Conservation (phyloP, 2,113 vertebrate genomes). For the Albula glossodonta region DNA sequence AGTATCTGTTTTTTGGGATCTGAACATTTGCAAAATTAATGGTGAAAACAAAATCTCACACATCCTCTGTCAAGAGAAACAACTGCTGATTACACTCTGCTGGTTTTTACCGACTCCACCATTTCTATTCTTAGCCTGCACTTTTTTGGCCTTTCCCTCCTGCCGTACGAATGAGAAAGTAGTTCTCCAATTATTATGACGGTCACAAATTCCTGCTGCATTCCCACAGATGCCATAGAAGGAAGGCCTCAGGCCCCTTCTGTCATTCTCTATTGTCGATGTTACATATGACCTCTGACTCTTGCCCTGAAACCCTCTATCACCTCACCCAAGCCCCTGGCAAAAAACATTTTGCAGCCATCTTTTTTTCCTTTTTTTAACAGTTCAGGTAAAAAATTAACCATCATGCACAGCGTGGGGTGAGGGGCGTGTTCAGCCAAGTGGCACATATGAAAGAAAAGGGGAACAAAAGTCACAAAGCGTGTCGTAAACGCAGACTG, state of each 20-base stretch:
- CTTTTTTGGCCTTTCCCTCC: not conserved
- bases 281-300: conserved; percentile 25
- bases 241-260: not conserved
- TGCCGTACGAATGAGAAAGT: not conserved
- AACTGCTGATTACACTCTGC: too few relatives aligned
- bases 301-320: conserved; percentile 30
- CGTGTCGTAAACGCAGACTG: conserved; percentile 8
- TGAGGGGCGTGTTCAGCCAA: not conserved
- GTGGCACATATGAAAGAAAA: not conserved
- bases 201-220: not conserved
- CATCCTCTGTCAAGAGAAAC: too few relatives aligned
- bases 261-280: not conserved
- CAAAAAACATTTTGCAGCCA: conserved; percentile 40
- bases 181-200: not conserved
- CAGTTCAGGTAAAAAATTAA: conserved; percentile 60
- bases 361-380: conserved; percentile 54
- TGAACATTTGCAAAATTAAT: too few relatives aligned
- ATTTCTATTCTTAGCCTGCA: not conserved
- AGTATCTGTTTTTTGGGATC: too few relatives aligned
- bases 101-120: too few relatives aligned
- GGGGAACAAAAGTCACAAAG: conserved; percentile 14
- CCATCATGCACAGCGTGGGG: conserved; percentile 28
- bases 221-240: not conserved
- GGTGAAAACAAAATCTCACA: too few relatives aligned
- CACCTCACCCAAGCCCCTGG: conserved; percentile 43